Conservation (phyloP, 2,888 invertebrate species). For the Trichopria drosophilae region DNA sequence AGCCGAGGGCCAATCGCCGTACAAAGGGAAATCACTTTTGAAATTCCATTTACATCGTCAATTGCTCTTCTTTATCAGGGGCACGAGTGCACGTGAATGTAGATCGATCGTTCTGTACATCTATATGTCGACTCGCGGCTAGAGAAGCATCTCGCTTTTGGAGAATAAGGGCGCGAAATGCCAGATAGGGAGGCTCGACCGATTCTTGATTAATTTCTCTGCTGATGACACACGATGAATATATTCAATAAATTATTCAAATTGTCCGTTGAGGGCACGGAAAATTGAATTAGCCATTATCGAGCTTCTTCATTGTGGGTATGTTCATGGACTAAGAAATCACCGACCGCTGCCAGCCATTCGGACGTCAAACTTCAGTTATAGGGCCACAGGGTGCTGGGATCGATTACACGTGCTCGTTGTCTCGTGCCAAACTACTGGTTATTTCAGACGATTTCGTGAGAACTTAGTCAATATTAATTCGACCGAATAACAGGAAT, state of each 20-base stretch:
- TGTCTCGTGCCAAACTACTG: constrained; percentile 23
- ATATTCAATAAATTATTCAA: constrained; percentile 49
- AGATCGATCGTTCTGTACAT: no score
- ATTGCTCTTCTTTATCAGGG: no score
- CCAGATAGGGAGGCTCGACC: constrained; percentile 37
- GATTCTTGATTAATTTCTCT: constrained; percentile 49
- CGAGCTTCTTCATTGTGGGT: constrained; percentile 32
- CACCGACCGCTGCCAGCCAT: constrained; percentile 32
- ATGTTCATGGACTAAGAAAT: constrained; percentile 35
- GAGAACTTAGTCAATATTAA: no score
- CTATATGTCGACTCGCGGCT: no score
- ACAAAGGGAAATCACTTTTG: constrained; percentile 28
- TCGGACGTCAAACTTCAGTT: constrained; percentile 37
- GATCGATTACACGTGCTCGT: constrained; percentile 36
- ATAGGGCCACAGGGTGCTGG: constrained; percentile 11
- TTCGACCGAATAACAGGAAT: no score
- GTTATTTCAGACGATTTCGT: constrained; percentile 4
- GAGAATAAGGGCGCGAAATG: constrained; percentile 26
- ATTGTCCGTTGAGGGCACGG: constrained; percentile 37
- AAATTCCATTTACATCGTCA: constrained; percentile 31
- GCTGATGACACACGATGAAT: constrained; percentile 48
- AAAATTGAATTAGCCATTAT: constrained; percentile 44
- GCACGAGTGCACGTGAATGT: no score
- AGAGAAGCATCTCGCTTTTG: no score
- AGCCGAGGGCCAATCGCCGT: no score